Percentiles rank a stretch among this genome's conserved stretches.
phyloP scores from a whole-genome alignment of 2,113 vertebrate genomes.

The Catharus minimus region DNA sequence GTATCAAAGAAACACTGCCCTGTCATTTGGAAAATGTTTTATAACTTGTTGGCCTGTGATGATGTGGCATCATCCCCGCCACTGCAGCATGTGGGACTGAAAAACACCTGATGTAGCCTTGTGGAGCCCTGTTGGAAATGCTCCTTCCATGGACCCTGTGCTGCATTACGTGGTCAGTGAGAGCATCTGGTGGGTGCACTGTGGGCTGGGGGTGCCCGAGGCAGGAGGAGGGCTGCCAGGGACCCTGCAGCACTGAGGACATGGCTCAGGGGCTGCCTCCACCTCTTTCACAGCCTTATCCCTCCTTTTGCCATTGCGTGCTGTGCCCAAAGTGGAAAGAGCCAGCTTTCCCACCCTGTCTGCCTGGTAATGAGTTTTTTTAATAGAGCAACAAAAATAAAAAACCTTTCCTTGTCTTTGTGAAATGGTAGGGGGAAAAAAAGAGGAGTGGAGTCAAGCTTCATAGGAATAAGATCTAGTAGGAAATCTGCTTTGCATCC shows the following conservation, averaged over 20 bases:
- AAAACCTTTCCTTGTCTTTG: background rate
- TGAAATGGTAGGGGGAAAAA: background rate
- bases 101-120: background rate
- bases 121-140: fast-evolving
- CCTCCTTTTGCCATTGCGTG: fast-evolving
- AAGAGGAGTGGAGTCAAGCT: background rate
- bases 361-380: background rate
- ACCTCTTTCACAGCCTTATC: background rate
- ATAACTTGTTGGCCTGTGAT: background rate
- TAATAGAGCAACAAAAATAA: background rate
- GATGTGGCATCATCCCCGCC: background rate
- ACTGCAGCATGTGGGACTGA: background rate
- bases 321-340: background rate
- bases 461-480: background rate
- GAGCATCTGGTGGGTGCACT: fast-evolving
- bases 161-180: background rate
- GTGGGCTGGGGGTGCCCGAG: fast-evolving
- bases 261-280: background rate
- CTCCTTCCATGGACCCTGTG: background rate
- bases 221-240: background rate
- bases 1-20: background rate
- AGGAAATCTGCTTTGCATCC: background rate
- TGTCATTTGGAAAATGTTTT: background rate
- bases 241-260: fast-evolving
- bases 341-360: background rate